Percentiles rank a stretch among this genome's conserved stretches.
phyloP scores from a whole-genome alignment of 2,113 vertebrate genomes.

The Cyphomyrus discorhynchus region DNA sequence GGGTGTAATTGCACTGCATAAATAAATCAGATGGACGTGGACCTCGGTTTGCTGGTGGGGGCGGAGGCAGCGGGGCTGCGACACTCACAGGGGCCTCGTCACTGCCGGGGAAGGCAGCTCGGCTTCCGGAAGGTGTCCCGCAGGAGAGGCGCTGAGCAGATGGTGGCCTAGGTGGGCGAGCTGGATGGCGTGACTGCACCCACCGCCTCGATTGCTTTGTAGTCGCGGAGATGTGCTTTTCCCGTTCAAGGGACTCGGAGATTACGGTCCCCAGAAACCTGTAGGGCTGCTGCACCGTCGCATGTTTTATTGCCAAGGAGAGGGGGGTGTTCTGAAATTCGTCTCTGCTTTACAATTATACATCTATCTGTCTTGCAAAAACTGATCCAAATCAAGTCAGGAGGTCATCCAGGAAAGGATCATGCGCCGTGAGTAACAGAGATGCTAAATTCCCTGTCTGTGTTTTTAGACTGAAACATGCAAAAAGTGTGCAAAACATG shows the following conservation, averaged over 20 bases:
- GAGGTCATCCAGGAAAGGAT: neutral
- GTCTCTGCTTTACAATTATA: neutral
- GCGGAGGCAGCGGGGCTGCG: neutral
- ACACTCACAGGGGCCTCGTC: neutral
- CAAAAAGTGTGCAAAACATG: neutral
- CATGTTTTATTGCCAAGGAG: neutral
- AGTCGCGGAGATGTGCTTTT: neutral
- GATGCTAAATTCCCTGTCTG: neutral
- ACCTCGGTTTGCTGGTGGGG: neutral
- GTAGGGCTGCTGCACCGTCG: neutral
- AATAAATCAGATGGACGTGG: neutral
- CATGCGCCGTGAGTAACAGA: neutral
- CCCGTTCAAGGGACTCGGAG: neutral
- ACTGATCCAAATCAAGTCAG: neutral
- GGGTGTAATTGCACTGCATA: neutral
- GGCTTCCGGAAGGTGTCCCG: neutral
- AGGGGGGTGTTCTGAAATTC: neutral
- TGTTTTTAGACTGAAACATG: neutral
- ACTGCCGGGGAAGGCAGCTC: neutral
- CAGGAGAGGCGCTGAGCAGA: neutral
- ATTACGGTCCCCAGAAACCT: neutral
- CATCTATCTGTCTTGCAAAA: neutral
- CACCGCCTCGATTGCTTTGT: neutral
- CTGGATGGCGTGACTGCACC: neutral
- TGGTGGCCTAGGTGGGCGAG: neutral